These are phyloP conservation scores for Lepidocolaptes lacrymiger DNA, from an alignment of 2,797 vertebrate species.

Conservation along the genomic window DNA sequence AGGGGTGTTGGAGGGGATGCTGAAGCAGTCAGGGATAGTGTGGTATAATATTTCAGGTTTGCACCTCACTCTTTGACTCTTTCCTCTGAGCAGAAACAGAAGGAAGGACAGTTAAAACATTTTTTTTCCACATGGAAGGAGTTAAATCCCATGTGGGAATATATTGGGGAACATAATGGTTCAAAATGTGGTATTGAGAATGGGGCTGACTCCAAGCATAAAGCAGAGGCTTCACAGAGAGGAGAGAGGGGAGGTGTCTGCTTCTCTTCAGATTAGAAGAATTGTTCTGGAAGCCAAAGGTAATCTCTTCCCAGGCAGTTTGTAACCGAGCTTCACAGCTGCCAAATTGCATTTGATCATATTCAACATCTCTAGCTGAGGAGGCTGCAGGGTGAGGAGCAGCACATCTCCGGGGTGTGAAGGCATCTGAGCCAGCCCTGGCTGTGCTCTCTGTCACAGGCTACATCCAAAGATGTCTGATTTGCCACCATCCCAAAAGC, in stretches of 20 bases:
- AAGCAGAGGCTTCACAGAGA: not conserved
- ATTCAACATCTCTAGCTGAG: not conserved
- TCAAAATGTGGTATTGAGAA: not conserved
- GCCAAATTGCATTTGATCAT: constrained; percentile 20
- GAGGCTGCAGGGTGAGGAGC: not conserved
- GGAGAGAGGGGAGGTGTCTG: not conserved
- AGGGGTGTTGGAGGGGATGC: not conserved
- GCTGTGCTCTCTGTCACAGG: not conserved
- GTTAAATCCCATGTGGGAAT: not conserved
- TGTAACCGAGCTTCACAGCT: constrained; percentile 37
- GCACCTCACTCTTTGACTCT: not conserved
- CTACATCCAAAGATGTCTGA: not conserved
- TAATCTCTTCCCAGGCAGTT: constrained; percentile 14
- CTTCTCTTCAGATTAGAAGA: not conserved
- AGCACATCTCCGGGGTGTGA: accelerated
- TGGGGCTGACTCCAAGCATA: not conserved
- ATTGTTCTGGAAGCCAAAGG: not conserved
- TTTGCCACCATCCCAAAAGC: not conserved
- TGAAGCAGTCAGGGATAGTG: not conserved
- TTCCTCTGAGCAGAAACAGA: not conserved
- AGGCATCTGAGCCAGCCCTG: not conserved
- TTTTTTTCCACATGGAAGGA: not conserved
- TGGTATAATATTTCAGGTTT: not conserved
- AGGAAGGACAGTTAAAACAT: not conserved
- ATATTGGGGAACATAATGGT: not conserved